These are phyloP conservation scores for Smutsia gigantea DNA, from an alignment of 2,797 vertebrate species.

Conservation along the genomic window DNA sequence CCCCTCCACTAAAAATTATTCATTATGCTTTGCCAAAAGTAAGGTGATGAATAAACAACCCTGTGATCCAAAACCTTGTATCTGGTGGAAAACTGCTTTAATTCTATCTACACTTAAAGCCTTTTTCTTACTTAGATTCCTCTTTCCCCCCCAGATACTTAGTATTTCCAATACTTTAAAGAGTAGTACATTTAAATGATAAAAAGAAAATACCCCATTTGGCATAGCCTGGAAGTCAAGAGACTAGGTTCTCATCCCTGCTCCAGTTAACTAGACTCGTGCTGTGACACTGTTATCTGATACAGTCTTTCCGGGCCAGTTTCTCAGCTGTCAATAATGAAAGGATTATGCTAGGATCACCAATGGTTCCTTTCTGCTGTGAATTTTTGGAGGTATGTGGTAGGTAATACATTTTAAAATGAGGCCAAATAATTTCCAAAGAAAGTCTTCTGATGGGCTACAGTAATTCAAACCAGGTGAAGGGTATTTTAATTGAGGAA, in stretches of 20 bases:
- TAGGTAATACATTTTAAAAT: conserved; percentile 12
- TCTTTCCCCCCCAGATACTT: not conserved
- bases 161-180: not conserved
- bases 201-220: not conserved
- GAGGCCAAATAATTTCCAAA: not conserved
- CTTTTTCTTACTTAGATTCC: conserved; percentile 10
- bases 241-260: not conserved
- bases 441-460: not conserved
- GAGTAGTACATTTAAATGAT: conserved; percentile 6
- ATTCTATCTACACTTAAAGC: not conserved
- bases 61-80: not conserved
- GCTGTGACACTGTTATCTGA: not conserved
- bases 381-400: not conserved
- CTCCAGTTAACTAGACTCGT: not conserved
- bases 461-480: not conserved
- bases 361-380: conserved; percentile 6
- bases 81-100: not conserved
- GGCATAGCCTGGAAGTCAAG: not conserved
- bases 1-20: not conserved
- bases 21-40: not conserved
- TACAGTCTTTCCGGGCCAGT: not conserved
- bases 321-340: not conserved
- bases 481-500: conserved; percentile 30
- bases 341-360: not conserved
- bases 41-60: not conserved